Percentiles rank a stretch among this genome's conserved stretches.
Conservation (phyloP, 2,113 vertebrate genomes). For the Glaucomys volans region DNA sequence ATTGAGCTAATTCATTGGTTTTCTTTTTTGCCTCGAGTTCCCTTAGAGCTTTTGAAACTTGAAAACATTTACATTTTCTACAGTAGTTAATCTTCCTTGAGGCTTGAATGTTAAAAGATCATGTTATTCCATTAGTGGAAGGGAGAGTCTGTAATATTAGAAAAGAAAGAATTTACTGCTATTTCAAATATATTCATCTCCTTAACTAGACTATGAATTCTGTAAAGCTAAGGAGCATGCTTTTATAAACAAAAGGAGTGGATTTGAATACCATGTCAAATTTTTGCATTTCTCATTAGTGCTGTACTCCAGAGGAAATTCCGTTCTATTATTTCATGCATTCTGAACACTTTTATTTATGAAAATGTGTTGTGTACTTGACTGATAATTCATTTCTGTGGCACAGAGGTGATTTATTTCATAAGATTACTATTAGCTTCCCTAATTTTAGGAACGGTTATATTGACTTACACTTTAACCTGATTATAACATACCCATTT, state of each 20-base stretch:
- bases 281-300: not conserved
- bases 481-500: not conserved
- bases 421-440: conserved; percentile 15
- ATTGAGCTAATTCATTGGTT: not conserved
- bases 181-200: conserved; percentile 1
- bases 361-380: not conserved
- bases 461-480: not conserved
- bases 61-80: not conserved
- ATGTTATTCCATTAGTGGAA: not conserved
- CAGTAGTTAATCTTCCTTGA: not conserved
- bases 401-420: not conserved
- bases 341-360: not conserved
- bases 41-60: conserved; percentile 33
- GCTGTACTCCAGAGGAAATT: not conserved
- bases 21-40: not conserved
- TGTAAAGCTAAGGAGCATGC: not conserved
- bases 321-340: not conserved
- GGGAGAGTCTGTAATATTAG: not conserved
- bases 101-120: not conserved
- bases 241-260: conserved; percentile 46
- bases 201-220: not conserved
- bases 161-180: not conserved
- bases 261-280: not conserved
- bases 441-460: not conserved
- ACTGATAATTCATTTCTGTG: conserved; percentile 7